Percentiles rank a stretch among this genome's conserved stretches.
Evolutionary conservation across 2,888 invertebrate species (phyloP).

Genomic region (Catocala fraxini): DNA sequence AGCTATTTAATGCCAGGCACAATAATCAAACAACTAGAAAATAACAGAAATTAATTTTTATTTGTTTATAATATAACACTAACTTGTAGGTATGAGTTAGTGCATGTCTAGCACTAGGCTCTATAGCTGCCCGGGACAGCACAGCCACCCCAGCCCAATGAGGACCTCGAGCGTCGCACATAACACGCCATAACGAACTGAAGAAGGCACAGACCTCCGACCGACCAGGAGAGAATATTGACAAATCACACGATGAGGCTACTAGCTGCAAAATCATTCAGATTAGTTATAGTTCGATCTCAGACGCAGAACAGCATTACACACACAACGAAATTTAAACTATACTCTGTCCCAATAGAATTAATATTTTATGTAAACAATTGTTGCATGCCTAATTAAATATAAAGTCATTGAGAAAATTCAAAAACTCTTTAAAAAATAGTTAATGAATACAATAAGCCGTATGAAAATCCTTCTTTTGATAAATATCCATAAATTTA

Average conservation of each 20-base stretch:
- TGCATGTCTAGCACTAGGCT: constrained; percentile 88
- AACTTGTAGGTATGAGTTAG: constrained; percentile 90
- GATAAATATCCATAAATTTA: too few relatives aligned
- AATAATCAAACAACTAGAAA: too few relatives aligned
- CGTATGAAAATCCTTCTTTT: too few relatives aligned
- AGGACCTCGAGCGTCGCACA: constrained; percentile 87
- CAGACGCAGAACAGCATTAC: not conserved
- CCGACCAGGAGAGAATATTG: constrained; percentile 90
- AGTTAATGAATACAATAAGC: too few relatives aligned
- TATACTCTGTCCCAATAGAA: too few relatives aligned
- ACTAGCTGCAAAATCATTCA: constrained; percentile 83
- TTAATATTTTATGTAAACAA: too few relatives aligned
- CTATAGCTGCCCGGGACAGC: constrained; percentile 88
- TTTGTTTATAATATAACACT: constrained; percentile 32
- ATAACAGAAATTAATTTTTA: not conserved
- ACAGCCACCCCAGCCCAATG: constrained; percentile 91
- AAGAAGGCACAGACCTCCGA: constrained; percentile 90
- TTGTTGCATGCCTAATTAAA: too few relatives aligned
- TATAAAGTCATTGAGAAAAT: too few relatives aligned
- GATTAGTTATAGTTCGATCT: not conserved
- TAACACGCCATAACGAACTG: constrained; percentile 89
- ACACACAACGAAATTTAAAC: not conserved
- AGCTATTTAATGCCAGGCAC: too few relatives aligned
- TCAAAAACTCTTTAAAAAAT: too few relatives aligned
- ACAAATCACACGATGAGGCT: constrained; percentile 89